Conservation (phyloP, 2,797 vertebrate genomes). For the Cercopithecus petaurista region DNA sequence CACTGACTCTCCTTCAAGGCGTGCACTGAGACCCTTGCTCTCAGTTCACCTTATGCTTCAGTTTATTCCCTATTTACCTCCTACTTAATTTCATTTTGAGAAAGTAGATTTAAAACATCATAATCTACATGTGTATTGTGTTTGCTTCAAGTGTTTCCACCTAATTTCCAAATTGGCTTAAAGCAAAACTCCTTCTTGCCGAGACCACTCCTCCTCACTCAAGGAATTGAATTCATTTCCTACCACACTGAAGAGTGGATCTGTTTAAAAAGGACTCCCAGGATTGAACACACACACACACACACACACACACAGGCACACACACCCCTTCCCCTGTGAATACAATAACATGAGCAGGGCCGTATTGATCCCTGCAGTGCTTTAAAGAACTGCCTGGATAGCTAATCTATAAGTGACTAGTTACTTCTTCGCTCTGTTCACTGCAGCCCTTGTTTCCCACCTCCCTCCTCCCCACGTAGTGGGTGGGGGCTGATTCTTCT, state of each 20-base stretch:
- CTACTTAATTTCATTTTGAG: background rate
- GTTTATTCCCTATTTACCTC: background rate
- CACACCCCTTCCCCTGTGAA: background rate
- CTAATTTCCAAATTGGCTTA: conserved; percentile 45
- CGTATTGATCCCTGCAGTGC: background rate
- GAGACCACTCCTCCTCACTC: background rate
- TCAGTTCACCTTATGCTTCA: accelerated
- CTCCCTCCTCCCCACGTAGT: background rate
- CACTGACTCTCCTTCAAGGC: accelerated
- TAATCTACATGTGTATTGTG: background rate
- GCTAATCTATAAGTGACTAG: background rate
- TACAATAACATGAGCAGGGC: background rate
- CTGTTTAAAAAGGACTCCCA: background rate
- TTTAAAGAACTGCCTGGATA: background rate
- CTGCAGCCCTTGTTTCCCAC: accelerated
- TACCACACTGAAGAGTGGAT: background rate
- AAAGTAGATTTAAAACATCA: conserved; percentile 20
- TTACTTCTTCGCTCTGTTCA: background rate
- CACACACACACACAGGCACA: background rate
- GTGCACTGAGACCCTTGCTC: background rate
- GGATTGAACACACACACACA: background rate
- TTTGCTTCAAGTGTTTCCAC: background rate
- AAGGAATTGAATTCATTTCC: background rate
- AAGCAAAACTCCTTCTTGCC: background rate
- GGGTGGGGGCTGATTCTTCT: no score